Percentiles rank a stretch among this genome's conserved stretches.
These are phyloP conservation scores for Ispidina picta DNA, from an alignment of 2,797 vertebrate genomes.

Conservation along the genomic window DNA sequence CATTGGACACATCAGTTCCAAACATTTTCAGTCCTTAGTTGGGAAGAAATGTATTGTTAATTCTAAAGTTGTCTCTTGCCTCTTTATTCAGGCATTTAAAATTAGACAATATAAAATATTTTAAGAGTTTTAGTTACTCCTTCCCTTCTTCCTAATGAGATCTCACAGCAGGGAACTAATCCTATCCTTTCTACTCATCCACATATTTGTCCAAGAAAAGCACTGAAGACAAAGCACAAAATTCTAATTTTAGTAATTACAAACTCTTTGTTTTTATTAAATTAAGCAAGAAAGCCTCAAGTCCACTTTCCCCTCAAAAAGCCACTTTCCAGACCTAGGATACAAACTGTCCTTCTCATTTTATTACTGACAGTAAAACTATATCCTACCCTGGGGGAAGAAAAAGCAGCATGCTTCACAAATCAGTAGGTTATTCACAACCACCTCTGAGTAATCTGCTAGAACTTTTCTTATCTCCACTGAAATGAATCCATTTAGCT, in stretches of 20 bases:
- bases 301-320: background rate
- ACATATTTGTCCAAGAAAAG: slow-evolving; percentile 27
- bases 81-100: slow-evolving; percentile 43
- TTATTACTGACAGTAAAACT: background rate
- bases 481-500: background rate
- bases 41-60: background rate
- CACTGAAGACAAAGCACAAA: background rate
- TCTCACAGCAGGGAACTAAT: slow-evolving; percentile 54
- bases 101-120: slow-evolving; percentile 41
- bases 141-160: slow-evolving; percentile 41
- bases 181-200: slow-evolving; percentile 17
- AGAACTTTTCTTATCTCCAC: background rate
- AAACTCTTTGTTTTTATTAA: slow-evolving; percentile 5
- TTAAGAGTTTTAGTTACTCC: slow-evolving; percentile 20
- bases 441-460: background rate
- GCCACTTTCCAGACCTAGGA: background rate
- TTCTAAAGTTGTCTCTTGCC: background rate
- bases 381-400: background rate
- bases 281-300: background rate
- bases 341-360: background rate
- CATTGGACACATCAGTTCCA: background rate
- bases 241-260: slow-evolving; percentile 33
- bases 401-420: background rate
- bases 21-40: background rate
- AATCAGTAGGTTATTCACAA: background rate